Conservation (phyloP, 2,888 invertebrate genomes). For the Bruchidius siliquastri region DNA sequence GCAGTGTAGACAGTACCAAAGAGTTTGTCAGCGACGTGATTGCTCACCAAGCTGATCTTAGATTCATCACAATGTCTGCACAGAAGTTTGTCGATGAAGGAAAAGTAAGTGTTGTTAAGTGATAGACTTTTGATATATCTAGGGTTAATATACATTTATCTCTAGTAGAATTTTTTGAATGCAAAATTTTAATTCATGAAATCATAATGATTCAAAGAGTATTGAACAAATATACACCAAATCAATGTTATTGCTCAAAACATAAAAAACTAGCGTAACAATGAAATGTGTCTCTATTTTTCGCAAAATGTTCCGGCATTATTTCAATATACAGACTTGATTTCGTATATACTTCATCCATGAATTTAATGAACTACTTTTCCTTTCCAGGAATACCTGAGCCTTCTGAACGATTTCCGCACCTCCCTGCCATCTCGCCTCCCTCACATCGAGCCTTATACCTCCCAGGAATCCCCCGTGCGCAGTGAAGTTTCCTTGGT, state of each 20-base stretch:
- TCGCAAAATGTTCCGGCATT: too few relatives aligned
- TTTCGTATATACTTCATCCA: too few relatives aligned
- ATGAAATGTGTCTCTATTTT: too few relatives aligned
- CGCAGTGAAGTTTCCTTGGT: constrained; percentile 75
- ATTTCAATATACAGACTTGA: too few relatives aligned
- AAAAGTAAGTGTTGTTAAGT: constrained; percentile 55
- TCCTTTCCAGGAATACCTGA: constrained; percentile 65
- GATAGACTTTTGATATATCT: neutral
- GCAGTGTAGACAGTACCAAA: constrained; percentile 73
- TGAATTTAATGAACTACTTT: neutral
- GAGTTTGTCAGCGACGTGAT: constrained; percentile 92
- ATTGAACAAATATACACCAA: too few relatives aligned
- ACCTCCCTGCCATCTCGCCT: constrained; percentile 78
- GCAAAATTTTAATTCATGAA: too few relatives aligned
- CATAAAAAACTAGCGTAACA: too few relatives aligned
- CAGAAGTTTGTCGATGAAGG: constrained; percentile 95
- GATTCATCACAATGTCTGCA: constrained; percentile 94
- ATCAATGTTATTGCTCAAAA: too few relatives aligned
- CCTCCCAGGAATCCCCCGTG: constrained; percentile 68
- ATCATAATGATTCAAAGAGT: too few relatives aligned
- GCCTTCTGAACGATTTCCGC: constrained; percentile 80
- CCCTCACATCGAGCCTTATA: constrained; percentile 68
- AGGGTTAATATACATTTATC: neutral
- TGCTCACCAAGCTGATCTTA: constrained; percentile 90
- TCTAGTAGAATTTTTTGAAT: too few relatives aligned